Conservation (phyloP, 2,888 invertebrate genomes). For the Ophion slaviceki region DNA sequence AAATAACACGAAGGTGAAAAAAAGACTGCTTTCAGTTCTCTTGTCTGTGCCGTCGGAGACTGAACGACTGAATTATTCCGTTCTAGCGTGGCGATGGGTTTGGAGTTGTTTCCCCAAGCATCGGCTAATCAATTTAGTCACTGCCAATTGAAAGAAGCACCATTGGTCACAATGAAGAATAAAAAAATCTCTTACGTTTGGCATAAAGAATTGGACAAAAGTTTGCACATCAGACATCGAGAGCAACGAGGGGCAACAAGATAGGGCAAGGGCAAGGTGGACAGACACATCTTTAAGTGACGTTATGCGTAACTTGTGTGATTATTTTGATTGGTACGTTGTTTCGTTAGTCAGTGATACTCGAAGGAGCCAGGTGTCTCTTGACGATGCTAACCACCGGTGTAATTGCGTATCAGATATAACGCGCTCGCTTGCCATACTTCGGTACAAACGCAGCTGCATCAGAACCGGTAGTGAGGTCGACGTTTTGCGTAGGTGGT, state of each 20-base stretch:
- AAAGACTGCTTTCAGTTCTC: too few species aligned
- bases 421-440: constrained; percentile 33
- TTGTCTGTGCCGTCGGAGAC: neutral
- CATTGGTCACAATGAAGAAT: neutral
- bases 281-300: constrained; percentile 11
- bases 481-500: constrained; percentile 68
- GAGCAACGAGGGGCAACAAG: too few species aligned
- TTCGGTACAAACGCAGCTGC: constrained; percentile 70
- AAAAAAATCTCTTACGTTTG: constrained; percentile 26
- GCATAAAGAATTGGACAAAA: neutral
- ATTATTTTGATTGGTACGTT: constrained; percentile 26
- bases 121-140: constrained; percentile 16
- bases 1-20: too few species aligned
- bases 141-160: constrained; percentile 18
- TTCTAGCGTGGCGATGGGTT: neutral
- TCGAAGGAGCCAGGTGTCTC: constrained; percentile 58
- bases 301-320: constrained; percentile 31
- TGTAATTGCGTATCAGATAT: constrained; percentile 65
- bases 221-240: constrained; percentile 20
- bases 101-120: neutral
- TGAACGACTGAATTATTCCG: neutral
- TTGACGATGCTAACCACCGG: constrained; percentile 48
- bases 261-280: constrained; percentile 30
- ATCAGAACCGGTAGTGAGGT: constrained; percentile 72
- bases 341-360: constrained; percentile 16